A percentile compares a stretch with the other conserved stretches of the same genome.
These are phyloP conservation scores for Columba livia DNA, from an alignment of 2,113 vertebrate species.

Conservation along the genomic window DNA sequence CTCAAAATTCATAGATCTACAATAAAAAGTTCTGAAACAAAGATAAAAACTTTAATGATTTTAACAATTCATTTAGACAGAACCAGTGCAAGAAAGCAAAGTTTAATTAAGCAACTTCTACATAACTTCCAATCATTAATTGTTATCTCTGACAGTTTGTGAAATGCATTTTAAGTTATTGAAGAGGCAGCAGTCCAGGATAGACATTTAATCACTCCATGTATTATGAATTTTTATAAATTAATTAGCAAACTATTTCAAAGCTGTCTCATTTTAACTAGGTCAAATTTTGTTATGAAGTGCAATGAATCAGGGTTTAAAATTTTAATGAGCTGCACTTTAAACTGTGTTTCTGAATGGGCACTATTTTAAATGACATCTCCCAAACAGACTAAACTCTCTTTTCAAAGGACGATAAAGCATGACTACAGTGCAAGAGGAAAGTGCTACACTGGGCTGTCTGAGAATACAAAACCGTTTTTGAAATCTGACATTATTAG, in stretches of 20 bases:
- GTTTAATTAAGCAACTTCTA: neutral
- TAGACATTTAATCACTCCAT: neutral
- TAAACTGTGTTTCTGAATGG: neutral
- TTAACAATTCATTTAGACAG: neutral
- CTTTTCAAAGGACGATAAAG: slow-evolving; percentile 85
- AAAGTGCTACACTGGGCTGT: slow-evolving; percentile 71
- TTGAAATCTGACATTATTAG: slow-evolving; percentile 21
- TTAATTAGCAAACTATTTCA: slow-evolving; percentile 17
- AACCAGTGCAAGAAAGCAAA: neutral
- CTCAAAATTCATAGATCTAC: neutral
- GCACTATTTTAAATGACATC: neutral
- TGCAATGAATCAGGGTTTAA: slow-evolving; percentile 2
- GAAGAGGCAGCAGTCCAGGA: neutral
- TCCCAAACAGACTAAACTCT: slow-evolving; percentile 70
- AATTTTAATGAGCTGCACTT: neutral
- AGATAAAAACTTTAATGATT: neutral
- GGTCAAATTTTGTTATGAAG: slow-evolving; percentile 46
- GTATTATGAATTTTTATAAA: slow-evolving; percentile 20
- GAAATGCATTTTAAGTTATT: neutral
- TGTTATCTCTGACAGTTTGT: neutral
- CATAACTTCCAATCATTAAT: neutral
- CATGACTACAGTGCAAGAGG: slow-evolving; percentile 81
- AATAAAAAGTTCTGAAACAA: neutral
- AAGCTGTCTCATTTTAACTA: slow-evolving; percentile 24
- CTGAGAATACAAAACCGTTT: slow-evolving; percentile 81